Conservation (phyloP, 2,113 vertebrate genomes). For the Percopsis transmontana region DNA sequence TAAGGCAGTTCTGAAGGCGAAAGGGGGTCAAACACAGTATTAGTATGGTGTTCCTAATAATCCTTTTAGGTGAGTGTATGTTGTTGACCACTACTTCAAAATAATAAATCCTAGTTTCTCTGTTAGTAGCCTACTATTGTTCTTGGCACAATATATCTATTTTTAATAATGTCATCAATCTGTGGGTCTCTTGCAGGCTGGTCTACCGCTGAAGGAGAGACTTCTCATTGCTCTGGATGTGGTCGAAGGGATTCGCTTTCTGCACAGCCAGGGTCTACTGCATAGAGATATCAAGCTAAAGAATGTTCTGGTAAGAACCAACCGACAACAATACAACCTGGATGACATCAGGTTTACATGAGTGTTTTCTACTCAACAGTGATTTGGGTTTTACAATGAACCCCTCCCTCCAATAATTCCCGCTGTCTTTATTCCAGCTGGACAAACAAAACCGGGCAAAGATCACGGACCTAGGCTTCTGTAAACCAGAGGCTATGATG, state of each 20-base stretch:
- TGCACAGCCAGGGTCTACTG: constrained; percentile 94
- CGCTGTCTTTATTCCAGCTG: constrained; percentile 73
- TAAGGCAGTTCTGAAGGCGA: too few species aligned
- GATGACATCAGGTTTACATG: background rate
- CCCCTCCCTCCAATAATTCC: background rate
- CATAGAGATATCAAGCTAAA: constrained; percentile 98
- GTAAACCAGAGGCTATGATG: constrained; percentile 99
- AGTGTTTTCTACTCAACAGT: too few species aligned
- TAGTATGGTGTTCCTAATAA: too few species aligned
- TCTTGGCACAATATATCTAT: too few species aligned
- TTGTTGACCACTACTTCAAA: too few species aligned
- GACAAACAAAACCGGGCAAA: constrained; percentile 96
- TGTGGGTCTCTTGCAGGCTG: constrained; percentile 73
- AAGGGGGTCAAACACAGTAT: too few species aligned
- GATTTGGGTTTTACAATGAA: too few species aligned
- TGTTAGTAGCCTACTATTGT: too few species aligned
- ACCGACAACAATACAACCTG: background rate
- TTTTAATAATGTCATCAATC: background rate
- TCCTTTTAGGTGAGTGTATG: too few species aligned
- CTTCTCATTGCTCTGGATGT: constrained; percentile 94
- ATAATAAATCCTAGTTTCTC: too few species aligned
- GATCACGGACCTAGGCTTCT: constrained; percentile 98
- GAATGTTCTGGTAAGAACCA: constrained; percentile 90
- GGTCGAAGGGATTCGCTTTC: constrained; percentile 95
- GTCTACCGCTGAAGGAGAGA: constrained; percentile 85